A percentile compares a stretch with the other conserved stretches of the same genome.
These are phyloP conservation scores for Bicyclus anynana DNA, from an alignment of 1,140 invertebrate genomes.

Conservation along the genomic window DNA sequence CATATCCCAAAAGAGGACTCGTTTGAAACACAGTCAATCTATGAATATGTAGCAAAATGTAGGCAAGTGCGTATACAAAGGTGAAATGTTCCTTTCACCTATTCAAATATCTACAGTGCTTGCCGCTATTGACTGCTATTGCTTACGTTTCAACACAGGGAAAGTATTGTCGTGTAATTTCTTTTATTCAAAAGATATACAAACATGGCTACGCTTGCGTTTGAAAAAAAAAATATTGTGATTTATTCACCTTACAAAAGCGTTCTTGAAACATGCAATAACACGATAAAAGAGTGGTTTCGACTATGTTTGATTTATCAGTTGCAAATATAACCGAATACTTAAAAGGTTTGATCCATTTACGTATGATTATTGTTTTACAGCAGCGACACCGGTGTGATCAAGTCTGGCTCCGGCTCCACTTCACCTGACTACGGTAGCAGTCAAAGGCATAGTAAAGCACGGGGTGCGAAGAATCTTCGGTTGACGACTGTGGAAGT, in stretches of 20 bases:
- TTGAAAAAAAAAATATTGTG: neutral
- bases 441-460: no score
- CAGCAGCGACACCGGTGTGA: no score
- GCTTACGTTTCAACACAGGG: neutral
- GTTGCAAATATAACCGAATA: no score
- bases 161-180: neutral
- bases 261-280: no score
- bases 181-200: neutral
- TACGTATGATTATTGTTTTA: no score
- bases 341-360: no score
- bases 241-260: neutral
- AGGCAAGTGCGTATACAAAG: constrained; percentile 17
- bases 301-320: no score
- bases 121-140: constrained; percentile 14
- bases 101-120: constrained; percentile 35
- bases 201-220: neutral
- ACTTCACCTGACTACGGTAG: no score
- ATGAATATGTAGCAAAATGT: neutral
- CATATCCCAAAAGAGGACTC: constrained; percentile 8
- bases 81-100: constrained; percentile 24
- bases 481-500: no score
- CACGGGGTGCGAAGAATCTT: no score
- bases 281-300: no score
- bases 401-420: no score
- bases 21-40: constrained; percentile 14